These are phyloP conservation scores for Caligus rogercresseyi DNA, from an alignment of 1,140 invertebrate species.

Conservation along the genomic window DNA sequence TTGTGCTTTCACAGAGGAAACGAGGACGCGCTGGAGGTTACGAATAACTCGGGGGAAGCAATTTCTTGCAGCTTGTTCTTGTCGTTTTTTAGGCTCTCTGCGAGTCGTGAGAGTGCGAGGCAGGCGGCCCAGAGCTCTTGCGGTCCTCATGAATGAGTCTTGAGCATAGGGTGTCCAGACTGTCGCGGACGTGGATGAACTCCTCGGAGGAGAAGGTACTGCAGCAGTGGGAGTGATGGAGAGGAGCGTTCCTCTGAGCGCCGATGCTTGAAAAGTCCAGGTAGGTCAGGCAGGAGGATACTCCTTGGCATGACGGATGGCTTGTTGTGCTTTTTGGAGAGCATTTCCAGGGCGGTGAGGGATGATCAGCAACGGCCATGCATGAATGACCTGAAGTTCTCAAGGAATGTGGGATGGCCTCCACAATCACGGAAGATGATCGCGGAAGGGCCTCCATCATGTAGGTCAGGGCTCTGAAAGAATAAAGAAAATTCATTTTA, in stretches of 20 bases:
- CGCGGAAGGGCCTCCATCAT: conserved; percentile 97
- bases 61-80: conserved; percentile 79
- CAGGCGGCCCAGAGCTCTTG: conserved; percentile 95
- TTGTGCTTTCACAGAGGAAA: conserved; percentile 64
- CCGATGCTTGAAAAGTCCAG: conserved; percentile 95
- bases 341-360: conserved; percentile 84
- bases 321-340: conserved; percentile 84
- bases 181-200: conserved; percentile 76
- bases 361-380: conserved; percentile 96
- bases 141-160: conserved; percentile 64
- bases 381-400: conserved; percentile 93
- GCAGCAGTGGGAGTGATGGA: conserved; percentile 90
- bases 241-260: conserved; percentile 79
- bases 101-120: conserved; percentile 69
- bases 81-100: conserved; percentile 90
- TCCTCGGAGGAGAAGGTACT: conserved; percentile 81
- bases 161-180: conserved; percentile 62
- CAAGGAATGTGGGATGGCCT: conserved; percentile 85
- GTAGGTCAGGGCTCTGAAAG: conserved; percentile 67
- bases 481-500: background rate
- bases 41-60: conserved; percentile 70
- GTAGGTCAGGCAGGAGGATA: conserved; percentile 82
- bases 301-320: conserved; percentile 78
- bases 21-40: conserved; percentile 78
- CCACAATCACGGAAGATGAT: conserved; percentile 52